Conservation (phyloP, 2,888 invertebrate species). For the Stictocephala bisonia region DNA sequence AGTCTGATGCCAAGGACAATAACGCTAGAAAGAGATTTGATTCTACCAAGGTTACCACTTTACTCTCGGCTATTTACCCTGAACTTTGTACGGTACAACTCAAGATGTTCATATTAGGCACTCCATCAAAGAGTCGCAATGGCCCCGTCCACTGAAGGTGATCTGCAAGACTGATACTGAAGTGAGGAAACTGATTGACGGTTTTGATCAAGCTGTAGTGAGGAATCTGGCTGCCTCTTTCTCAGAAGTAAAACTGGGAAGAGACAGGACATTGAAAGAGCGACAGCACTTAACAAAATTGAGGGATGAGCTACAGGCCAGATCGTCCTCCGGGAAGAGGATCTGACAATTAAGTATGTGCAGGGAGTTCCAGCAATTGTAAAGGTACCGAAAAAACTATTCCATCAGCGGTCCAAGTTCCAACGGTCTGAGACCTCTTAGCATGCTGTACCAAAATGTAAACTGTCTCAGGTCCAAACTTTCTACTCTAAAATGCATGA, state of each 20-base stretch:
- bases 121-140: neutral
- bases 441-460: conserved; percentile 2
- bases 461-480: conserved; percentile 4
- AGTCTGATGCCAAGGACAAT: neutral
- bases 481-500: neutral
- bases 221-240: neutral
- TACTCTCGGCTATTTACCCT: neutral
- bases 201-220: neutral
- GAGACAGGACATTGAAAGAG: conserved; percentile 7
- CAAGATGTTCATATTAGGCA: no score
- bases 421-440: conserved; percentile 5
- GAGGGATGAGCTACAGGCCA: neutral
- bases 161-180: neutral
- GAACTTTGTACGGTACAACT: neutral
- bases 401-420: no score
- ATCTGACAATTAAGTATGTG: conserved; percentile 16
- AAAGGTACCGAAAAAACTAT: no score
- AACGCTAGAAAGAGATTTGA: neutral
- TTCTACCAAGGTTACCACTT: neutral
- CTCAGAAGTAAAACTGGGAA: neutral
- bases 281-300: neutral
- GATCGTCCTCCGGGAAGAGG: neutral
- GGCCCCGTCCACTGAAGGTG: conserved; percentile 1
- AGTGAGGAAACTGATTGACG: neutral
- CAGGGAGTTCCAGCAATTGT: conserved; percentile 15